Conservation (phyloP, 2,888 invertebrate genomes). For the Zhuqinia jingwanae region DNA sequence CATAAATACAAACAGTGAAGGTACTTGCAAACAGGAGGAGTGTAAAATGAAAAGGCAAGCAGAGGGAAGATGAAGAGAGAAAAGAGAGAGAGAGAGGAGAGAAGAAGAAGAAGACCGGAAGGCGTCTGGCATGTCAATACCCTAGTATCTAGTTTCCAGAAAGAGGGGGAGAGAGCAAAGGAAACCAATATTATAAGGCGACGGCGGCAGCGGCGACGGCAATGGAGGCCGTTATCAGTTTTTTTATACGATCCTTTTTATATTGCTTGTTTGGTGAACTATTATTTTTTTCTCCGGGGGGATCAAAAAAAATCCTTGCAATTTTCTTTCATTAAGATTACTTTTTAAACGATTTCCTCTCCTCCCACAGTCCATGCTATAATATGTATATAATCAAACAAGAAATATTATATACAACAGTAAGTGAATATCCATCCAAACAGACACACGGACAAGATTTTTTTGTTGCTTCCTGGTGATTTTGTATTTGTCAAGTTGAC, state of each 20-base stretch:
- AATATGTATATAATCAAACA: no score
- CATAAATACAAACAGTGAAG: background rate
- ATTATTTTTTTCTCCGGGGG: constrained; percentile 49
- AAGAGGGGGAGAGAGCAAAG: background rate
- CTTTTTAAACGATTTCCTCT: constrained; percentile 51
- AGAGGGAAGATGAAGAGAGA: constrained; percentile 29
- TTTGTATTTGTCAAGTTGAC: constrained; percentile 38
- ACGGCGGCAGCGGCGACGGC: background rate
- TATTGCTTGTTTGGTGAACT: constrained; percentile 36
- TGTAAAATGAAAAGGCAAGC: constrained; percentile 43
- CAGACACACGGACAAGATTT: background rate
- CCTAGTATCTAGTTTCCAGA: constrained; percentile 36
- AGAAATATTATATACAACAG: background rate
- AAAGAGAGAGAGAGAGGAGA: constrained; percentile 22
- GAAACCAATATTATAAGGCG: constrained; percentile 12
- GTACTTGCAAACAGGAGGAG: constrained; percentile 36
- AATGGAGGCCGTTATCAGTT: constrained; percentile 22
- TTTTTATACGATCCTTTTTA: constrained; percentile 32
- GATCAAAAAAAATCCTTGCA: constrained; percentile 52
- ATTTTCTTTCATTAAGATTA: constrained; percentile 61
- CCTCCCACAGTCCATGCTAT: background rate
- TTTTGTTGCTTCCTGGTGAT: background rate
- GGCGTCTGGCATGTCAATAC: constrained; percentile 59
- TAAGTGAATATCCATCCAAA: background rate
- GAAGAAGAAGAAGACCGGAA: constrained; percentile 45